phyloP scores from a whole-genome alignment of 2,797 vertebrate genomes.

The Crotalus adamanteus region DNA sequence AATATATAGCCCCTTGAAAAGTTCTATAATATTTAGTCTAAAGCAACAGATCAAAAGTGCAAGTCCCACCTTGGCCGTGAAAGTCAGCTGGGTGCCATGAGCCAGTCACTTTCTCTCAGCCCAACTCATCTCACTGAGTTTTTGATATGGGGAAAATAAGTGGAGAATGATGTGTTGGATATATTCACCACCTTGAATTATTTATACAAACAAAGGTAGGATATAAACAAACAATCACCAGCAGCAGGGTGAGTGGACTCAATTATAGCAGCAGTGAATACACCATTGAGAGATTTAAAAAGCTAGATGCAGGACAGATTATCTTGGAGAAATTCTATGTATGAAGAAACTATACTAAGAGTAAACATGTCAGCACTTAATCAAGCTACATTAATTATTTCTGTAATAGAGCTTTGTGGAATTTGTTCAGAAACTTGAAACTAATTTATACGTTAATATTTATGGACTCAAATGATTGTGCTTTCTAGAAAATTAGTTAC shows the following conservation, averaged over 20 bases:
- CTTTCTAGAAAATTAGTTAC: slow-evolving; percentile 37
- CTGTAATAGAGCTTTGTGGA: background rate
- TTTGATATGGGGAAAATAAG: background rate
- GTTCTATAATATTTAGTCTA: background rate
- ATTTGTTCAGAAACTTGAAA: background rate
- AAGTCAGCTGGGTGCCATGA: background rate
- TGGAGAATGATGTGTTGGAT: background rate
- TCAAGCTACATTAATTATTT: background rate
- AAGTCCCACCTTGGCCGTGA: background rate
- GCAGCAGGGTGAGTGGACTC: background rate
- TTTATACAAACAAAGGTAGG: background rate
- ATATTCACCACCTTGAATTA: background rate
- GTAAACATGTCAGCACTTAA: background rate
- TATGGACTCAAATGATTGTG: background rate
- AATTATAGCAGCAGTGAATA: background rate
- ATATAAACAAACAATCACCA: background rate
- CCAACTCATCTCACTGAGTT: background rate
- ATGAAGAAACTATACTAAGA: background rate
- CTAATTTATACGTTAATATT: background rate
- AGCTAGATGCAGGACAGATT: background rate
- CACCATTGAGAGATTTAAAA: background rate
- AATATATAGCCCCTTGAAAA: background rate
- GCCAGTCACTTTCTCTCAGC: background rate
- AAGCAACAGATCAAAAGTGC: background rate
- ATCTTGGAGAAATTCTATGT: background rate